Evolutionary conservation across 2,113 vertebrate species (phyloP), one percentile per base, ranked within the genome.

Genomic region (Corythaeola cristata): DNA sequence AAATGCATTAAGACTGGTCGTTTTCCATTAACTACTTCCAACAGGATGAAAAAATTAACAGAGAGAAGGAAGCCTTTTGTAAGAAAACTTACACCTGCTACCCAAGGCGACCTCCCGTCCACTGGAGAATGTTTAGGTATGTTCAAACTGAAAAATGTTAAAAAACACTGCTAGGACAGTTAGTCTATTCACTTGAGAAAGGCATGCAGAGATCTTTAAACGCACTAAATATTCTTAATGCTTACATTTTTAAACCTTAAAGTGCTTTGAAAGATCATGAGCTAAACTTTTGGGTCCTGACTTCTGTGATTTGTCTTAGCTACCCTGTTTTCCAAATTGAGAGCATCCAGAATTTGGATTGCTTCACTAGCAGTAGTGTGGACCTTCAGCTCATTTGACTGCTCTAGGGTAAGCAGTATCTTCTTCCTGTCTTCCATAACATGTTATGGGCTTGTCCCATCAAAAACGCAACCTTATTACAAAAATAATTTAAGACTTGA

Each of bases 11-110:
- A 93, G 62, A 52, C 67, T 52, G 41, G 62, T 83, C 74, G 24
- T 58, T 93, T 93, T 63, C 75, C 78, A 88, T 76, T 74, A 93
- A 76, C 71, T 82, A 23, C 33, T 88, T 85, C 58, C 78, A 95
- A 45, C 3, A 83, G 19, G 82, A 88, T 73, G 24, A 79, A 83
- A 75, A 91, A 91, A 50, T 8, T 64, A 56, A 79, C 74, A 33
- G 49, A 79, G 91, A 60, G 80, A 97, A 85, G 19, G 59, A 82
- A 85, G 21, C 16, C 33, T 82, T 85, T 63, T 83, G 35, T 68
- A 76, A 85, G 33, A 13, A 88, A 82, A 44, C 64, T 68, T 80
- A 73, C 20, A 85, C 44, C 52, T 80, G 53, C 74, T 58, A 17
- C 37, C 14, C 47, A 62, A 21, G 26, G 33, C 4, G 2, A 35